Conservation (phyloP, 2,797 vertebrate species). For the Gymnodraco acuticeps region DNA sequence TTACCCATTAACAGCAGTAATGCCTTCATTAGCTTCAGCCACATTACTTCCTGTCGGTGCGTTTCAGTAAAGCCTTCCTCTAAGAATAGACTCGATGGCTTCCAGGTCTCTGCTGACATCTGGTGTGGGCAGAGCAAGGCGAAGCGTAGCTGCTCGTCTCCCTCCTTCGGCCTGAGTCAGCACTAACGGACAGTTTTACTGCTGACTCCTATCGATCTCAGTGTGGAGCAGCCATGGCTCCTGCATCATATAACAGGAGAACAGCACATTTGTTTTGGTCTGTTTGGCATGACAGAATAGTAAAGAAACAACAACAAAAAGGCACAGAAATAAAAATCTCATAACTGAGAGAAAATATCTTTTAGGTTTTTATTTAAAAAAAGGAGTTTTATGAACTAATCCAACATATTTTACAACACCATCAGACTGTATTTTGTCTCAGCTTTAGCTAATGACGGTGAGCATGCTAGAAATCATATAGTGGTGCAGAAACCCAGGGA, state of each 20-base stretch:
- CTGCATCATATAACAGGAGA: not conserved
- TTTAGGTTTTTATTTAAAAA: too few relatives aligned
- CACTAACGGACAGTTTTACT: conserved; percentile 33
- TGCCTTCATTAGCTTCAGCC: conserved; percentile 6
- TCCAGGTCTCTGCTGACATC: conserved; percentile 72
- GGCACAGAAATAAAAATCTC: not conserved
- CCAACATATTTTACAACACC: too few relatives aligned
- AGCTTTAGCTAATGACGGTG: too few relatives aligned
- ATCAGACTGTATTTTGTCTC: too few relatives aligned
- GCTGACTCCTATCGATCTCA: conserved; percentile 13
- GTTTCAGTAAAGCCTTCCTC: conserved; percentile 20
- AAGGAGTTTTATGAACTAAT: too few relatives aligned
- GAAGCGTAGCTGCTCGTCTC: not conserved
- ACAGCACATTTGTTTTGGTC: not conserved
- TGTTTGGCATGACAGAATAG: not conserved
- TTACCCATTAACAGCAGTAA: conserved; percentile 1
- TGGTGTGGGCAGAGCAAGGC: conserved; percentile 57
- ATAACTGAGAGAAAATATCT: not conserved
- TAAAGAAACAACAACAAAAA: too few relatives aligned
- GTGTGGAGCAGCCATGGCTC: not conserved
- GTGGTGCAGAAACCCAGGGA: too few relatives aligned
- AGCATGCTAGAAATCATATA: too few relatives aligned
- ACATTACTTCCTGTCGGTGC: not conserved
- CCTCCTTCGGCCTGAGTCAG: conserved; percentile 49
- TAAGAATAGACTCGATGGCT: conserved; percentile 41